These are phyloP conservation scores for Drosophila pseudoananassae DNA, from an alignment of 1,140 invertebrate species.

Conservation along the genomic window DNA sequence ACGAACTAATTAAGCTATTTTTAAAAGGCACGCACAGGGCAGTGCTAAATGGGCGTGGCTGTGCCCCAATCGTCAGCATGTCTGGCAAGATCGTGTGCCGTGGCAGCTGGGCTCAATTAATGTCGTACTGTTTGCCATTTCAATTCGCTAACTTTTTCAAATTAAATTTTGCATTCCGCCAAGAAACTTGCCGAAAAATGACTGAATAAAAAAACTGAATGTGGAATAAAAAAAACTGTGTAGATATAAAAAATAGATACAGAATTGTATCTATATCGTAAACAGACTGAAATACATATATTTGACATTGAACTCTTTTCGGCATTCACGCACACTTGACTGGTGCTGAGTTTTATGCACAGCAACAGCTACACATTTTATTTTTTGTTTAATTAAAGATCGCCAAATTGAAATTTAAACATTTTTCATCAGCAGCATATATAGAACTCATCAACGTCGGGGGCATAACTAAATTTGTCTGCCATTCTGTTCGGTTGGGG, in stretches of 20 bases:
- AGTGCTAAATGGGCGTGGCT: slow-evolving; percentile 34
- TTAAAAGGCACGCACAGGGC: slow-evolving; percentile 43
- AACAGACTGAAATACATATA: slow-evolving; percentile 1
- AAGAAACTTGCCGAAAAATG: not conserved
- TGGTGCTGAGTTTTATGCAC: slow-evolving; percentile 1
- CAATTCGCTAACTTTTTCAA: slow-evolving; percentile 26
- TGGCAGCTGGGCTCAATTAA: slow-evolving; percentile 71
- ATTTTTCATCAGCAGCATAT: slow-evolving; percentile 7
- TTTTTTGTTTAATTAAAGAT: slow-evolving; percentile 37
- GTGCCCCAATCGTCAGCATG: slow-evolving; percentile 50
- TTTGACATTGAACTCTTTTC: slow-evolving; percentile 62
- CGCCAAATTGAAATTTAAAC: slow-evolving; percentile 35
- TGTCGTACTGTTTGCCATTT: slow-evolving; percentile 60
- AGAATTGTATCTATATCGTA: slow-evolving; percentile 18
- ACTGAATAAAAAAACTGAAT: slow-evolving; percentile 7
- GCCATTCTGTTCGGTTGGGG: not conserved
- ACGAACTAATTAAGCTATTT: slow-evolving; percentile 77
- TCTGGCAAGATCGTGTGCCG: slow-evolving; percentile 72
- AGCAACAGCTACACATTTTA: slow-evolving; percentile 10
- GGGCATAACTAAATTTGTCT: not conserved
- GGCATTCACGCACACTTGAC: slow-evolving; percentile 22
- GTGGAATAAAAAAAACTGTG: not conserved
- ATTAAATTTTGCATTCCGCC: not conserved
- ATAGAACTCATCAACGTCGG: slow-evolving; percentile 6
- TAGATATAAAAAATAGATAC: slow-evolving; percentile 1